phyloP scores from a whole-genome alignment of 2,888 invertebrate genomes.

The Ecdyonurus torrentis region DNA sequence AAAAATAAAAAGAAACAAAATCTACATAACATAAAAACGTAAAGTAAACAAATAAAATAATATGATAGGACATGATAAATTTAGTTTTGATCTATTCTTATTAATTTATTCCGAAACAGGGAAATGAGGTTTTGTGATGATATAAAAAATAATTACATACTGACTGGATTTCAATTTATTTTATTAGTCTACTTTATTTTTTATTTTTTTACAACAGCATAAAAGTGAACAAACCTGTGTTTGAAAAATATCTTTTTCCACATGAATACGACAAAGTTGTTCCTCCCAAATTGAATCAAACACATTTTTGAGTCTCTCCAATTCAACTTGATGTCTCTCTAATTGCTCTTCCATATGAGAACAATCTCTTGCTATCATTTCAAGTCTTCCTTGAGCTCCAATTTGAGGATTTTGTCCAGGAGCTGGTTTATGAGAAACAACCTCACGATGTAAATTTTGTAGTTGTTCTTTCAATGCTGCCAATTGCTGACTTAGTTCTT shows the following conservation, averaged over 20 bases:
- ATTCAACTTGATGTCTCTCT: slow-evolving; percentile 40
- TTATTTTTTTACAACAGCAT: neutral
- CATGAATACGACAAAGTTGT: slow-evolving; percentile 46
- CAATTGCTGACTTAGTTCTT: slow-evolving; percentile 42
- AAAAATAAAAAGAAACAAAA: no score
- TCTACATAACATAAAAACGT: no score
- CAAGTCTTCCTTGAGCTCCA: slow-evolving; percentile 18
- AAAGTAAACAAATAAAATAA: no score
- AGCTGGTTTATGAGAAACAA: slow-evolving; percentile 18
- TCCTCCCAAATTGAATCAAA: slow-evolving; percentile 56
- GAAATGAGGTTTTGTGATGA: no score
- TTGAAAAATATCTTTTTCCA: slow-evolving; percentile 50
- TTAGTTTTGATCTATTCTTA: no score
- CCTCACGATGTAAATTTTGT: slow-evolving; percentile 50
- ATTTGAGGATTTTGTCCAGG: slow-evolving; percentile 1
- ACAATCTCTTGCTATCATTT: slow-evolving; percentile 38
- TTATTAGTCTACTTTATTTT: no score
- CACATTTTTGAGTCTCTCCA: slow-evolving; percentile 37
- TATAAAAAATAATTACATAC: no score
- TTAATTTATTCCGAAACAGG: no score
- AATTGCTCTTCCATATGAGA: slow-evolving; percentile 39
- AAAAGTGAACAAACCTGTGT: slow-evolving; percentile 27
- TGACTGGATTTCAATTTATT: no score
- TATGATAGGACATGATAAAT: no score
- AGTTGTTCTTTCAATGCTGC: slow-evolving; percentile 43